A percentile compares a stretch with the other conserved stretches of the same genome.
phyloP scores from a whole-genome alignment of 2,113 vertebrate species.

The Cettia cetti region DNA sequence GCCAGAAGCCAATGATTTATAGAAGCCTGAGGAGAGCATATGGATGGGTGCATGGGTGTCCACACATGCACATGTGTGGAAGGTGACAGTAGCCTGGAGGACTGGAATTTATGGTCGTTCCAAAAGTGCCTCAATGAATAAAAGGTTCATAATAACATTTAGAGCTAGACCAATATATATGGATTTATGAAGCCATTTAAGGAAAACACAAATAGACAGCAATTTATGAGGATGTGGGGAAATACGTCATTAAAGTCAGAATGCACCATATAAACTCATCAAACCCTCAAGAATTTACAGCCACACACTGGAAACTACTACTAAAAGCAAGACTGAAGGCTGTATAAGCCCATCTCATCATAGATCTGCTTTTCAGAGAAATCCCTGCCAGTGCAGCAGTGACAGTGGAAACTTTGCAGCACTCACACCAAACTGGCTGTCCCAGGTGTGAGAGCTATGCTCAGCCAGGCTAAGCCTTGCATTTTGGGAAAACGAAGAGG shows the following conservation, averaged over 20 bases:
- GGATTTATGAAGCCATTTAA: slow-evolving; percentile 52
- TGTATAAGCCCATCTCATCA: not conserved
- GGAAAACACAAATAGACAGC: slow-evolving; percentile 22
- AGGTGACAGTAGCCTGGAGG: not conserved
- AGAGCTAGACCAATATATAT: slow-evolving; percentile 11
- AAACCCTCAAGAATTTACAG: slow-evolving; percentile 47
- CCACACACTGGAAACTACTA: not conserved
- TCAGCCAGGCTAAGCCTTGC: not conserved
- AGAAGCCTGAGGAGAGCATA: not conserved
- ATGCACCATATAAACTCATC: slow-evolving; percentile 14
- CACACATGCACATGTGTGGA: not conserved
- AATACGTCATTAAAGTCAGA: slow-evolving; percentile 41
- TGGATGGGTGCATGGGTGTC: accelerated
- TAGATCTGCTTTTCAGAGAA: not conserved
- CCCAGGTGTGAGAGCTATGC: not conserved
- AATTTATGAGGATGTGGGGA: slow-evolving; percentile 46
- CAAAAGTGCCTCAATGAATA: slow-evolving; percentile 9
- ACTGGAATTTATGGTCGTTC: not conserved
- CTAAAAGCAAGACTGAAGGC: slow-evolving; percentile 43
- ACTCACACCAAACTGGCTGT: not conserved
- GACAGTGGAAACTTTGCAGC: not conserved
- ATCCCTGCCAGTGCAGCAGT: not conserved
- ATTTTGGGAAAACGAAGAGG: not conserved
- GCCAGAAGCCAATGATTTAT: not conserved
- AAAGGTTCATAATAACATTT: slow-evolving; percentile 20